Base-by-base conservation (phyloP, 1,140 invertebrate genomes). In the Delia radicum region DNA sequence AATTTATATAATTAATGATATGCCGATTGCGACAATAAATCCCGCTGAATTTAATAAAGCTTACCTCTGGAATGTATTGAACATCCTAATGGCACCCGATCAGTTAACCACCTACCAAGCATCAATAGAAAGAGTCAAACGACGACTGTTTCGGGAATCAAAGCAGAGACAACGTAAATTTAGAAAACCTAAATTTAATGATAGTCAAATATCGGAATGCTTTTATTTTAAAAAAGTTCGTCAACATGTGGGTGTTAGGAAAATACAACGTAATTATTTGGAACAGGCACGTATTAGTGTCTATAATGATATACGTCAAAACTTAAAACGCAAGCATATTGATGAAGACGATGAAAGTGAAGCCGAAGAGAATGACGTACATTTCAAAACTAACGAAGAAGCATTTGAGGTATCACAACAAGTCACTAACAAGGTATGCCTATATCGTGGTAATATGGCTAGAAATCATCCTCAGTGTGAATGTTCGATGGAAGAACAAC, bases 1-100 rank as follows among this genome's bases (percentile, higher is more conserved):
- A 55, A 12, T 83, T 67, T 82, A 83, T 73, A 27, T 82, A 8
- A 74, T 80, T 10, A 79, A 80, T 65, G 80, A 80, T 7, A 55
- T 77, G 27, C 73, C 26, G 10, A 24, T 42, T 28, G 55, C 46
- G 13, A n/a, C n/a, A n/a, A 48, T 61, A 26, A n/a, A n/a, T n/a
- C 72, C 72, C 7, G 37, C 26, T n/a, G 46, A 48, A 15, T 72
- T 33, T 15, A 72, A 72, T 26, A 29, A 33, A 15, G 29, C 10
- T 27, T 29, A 26, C 21, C 18, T 72, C n/a, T 37, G 31, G 69
- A 42, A 26, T 27, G 13, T 7, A n/a, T 12, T 72, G 13, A 72
- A 72, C 24, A n/a, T 13, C n/a, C 28, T 72, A 18, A 24, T 72
- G 69, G 26, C 15, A 13, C 31, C 69, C 2, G 8, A 18, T 15